Percentiles rank a stretch among this genome's conserved stretches.
Evolutionary conservation across 2,888 invertebrate species (phyloP).

Genomic region (Aromia moschata): DNA sequence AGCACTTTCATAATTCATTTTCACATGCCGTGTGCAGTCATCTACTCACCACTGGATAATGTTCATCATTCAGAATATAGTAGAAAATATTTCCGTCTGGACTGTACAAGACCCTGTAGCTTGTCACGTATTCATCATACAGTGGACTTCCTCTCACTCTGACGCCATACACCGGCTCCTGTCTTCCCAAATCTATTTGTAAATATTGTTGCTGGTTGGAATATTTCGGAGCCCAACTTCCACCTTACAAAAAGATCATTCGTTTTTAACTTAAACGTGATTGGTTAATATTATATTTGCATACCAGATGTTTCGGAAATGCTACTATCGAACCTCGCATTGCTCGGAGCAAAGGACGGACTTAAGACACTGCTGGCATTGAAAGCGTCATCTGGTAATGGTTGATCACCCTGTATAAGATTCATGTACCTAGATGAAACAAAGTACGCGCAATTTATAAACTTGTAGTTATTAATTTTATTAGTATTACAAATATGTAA

Average conservation of each 20-base stretch:
- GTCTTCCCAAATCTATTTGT: slow-evolving; percentile 68
- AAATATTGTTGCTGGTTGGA: slow-evolving; percentile 74
- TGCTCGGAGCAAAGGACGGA: slow-evolving; percentile 65
- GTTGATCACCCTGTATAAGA: slow-evolving; percentile 64
- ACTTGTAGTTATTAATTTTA: too few relatives aligned
- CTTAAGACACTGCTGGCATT: slow-evolving; percentile 68
- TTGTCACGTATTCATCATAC: slow-evolving; percentile 78
- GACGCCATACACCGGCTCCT: slow-evolving; percentile 79
- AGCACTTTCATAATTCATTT: too few relatives aligned
- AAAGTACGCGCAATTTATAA: too few relatives aligned
- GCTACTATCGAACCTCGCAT: slow-evolving; percentile 63
- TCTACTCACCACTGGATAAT: slow-evolving; percentile 65
- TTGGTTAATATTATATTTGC: too few relatives aligned
- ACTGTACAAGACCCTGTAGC: slow-evolving; percentile 78
- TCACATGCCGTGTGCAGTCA: too few relatives aligned
- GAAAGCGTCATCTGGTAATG: slow-evolving; percentile 67
- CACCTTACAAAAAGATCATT: slow-evolving; percentile 57
- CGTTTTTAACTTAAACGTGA: too few relatives aligned
- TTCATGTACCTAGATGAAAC: slow-evolving; percentile 57
- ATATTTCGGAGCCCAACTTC: slow-evolving; percentile 76
- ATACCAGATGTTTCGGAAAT: slow-evolving; percentile 42
- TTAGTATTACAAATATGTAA: too few relatives aligned
- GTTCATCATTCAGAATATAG: slow-evolving; percentile 64
- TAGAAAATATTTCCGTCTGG: slow-evolving; percentile 65
- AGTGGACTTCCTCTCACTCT: slow-evolving; percentile 75